phyloP scores from a whole-genome alignment of 2,113 vertebrate genomes.

The Chroicocephalus ridibundus region DNA sequence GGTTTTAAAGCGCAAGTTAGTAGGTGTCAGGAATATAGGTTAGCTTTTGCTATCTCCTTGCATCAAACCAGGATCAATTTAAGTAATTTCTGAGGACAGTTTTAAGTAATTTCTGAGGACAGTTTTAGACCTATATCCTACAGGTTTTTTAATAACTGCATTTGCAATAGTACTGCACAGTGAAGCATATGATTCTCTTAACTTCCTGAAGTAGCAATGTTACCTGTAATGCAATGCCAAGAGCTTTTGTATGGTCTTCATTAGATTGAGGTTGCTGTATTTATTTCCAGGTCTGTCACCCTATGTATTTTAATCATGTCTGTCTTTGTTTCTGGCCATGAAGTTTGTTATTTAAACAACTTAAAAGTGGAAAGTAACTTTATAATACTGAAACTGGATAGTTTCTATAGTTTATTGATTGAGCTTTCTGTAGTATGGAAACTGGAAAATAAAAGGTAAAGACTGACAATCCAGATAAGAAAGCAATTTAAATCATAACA shows the following conservation, averaged over 20 bases:
- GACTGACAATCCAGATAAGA: neutral
- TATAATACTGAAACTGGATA: neutral
- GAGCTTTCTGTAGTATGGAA: neutral
- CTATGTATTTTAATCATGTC: neutral
- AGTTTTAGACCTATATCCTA: neutral
- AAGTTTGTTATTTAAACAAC: neutral
- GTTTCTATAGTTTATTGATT: neutral
- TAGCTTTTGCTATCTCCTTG: neutral
- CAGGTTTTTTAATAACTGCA: neutral
- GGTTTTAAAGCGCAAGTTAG: neutral
- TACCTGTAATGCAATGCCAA: neutral
- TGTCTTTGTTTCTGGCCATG: neutral
- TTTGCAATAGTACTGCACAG: neutral
- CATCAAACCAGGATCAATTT: neutral
- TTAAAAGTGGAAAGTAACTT: neutral
- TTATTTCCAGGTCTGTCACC: neutral
- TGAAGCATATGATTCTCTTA: neutral
- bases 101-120: neutral
- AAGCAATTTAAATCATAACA: neutral
- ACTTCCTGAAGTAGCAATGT: neutral
- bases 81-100: neutral
- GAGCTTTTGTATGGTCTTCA: neutral
- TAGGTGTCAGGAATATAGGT: neutral
- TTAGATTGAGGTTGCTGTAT: neutral
- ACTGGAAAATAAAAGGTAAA: neutral